Evolutionary conservation across 2,888 invertebrate genomes (phyloP).

Genomic region (Agrochola litura): DNA sequence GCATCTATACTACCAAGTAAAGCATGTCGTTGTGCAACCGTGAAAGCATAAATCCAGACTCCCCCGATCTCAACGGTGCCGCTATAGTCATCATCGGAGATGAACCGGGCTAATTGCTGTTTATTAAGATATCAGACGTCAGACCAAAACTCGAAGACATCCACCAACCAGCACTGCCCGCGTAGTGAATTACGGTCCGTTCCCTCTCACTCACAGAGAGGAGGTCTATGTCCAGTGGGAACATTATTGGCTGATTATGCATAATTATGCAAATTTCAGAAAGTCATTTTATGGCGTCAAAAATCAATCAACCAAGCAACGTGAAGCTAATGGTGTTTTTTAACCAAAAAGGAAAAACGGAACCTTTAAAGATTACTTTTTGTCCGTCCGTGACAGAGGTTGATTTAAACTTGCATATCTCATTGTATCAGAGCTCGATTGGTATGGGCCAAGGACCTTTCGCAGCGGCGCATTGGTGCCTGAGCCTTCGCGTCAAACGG

Average conservation of each 20-base stretch:
- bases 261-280: background rate
- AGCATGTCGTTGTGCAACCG: background rate
- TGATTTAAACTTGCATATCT: background rate
- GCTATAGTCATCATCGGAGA: background rate
- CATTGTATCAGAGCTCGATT: conserved; percentile 75
- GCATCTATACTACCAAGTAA: background rate
- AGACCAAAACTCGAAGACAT: background rate
- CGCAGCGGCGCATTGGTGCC: conserved; percentile 78
- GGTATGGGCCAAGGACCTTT: conserved; percentile 78
- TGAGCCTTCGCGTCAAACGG: conserved; percentile 75
- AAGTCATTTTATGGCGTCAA: background rate
- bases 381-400: background rate
- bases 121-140: too few species aligned
- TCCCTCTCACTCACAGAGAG: background rate
- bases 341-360: background rate
- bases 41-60: background rate
- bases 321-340: background rate
- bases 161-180: background rate
- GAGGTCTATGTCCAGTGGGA: background rate
- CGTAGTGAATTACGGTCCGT: background rate
- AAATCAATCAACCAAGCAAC: background rate
- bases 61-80: too few species aligned
- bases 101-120: background rate
- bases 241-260: background rate
- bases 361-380: background rate